Evolutionary conservation across 1,140 invertebrate species (phyloP).

Genomic region (Hirudo medicinalis): DNA sequence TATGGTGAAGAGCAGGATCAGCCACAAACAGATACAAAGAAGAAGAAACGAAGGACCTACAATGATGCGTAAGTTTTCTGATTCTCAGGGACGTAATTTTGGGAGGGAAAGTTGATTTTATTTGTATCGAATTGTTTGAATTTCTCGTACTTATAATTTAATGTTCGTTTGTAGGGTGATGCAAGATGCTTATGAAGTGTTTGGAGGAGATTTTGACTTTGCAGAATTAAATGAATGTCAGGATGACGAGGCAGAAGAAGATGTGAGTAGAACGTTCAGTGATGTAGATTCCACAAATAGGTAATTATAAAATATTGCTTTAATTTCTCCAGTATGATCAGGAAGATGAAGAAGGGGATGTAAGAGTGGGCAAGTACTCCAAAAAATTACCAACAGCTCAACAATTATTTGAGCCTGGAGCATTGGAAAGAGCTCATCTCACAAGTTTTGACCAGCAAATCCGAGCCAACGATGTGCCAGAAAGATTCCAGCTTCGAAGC

Average conservation of each 20-base stretch:
- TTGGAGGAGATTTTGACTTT: slow-evolving; percentile 94
- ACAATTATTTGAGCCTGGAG: slow-evolving; percentile 73
- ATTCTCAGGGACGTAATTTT: too few species aligned
- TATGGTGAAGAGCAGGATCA: slow-evolving; percentile 65
- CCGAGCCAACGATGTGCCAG: slow-evolving; percentile 42
- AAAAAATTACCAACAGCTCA: neutral
- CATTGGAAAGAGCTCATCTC: slow-evolving; percentile 86
- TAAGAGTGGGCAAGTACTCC: slow-evolving; percentile 42
- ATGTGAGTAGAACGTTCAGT: neutral
- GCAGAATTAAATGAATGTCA: slow-evolving; percentile 73
- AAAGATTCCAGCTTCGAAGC: slow-evolving; percentile 69
- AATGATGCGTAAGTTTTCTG: slow-evolving; percentile 62
- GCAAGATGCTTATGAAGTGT: slow-evolving; percentile 97
- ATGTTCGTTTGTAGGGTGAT: slow-evolving; percentile 51
- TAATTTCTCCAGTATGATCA: neutral
- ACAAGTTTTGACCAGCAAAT: slow-evolving; percentile 85
- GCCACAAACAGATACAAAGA: slow-evolving; percentile 66
- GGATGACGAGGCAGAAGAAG: slow-evolving; percentile 43
- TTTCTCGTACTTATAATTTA: neutral
- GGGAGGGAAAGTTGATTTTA: too few species aligned
- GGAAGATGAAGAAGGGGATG: neutral
- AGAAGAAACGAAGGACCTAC: slow-evolving; percentile 62
- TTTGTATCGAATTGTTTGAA: too few species aligned
- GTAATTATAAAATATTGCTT: neutral
- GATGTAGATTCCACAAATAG: neutral